Base-by-base conservation (phyloP, 1,140 invertebrate species). In the Meloidogyne chitwoodi region DNA sequence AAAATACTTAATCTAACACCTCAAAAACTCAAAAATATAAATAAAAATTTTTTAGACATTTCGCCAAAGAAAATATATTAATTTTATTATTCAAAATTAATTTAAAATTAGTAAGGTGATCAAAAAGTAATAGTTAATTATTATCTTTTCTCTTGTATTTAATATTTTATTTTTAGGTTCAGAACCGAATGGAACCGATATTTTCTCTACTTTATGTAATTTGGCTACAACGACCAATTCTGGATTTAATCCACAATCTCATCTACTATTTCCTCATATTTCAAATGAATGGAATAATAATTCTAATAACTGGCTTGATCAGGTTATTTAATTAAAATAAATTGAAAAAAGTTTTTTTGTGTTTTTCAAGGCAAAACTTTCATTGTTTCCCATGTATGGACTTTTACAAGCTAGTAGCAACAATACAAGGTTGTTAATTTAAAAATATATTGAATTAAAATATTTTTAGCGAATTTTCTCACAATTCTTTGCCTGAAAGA, bases 341-440 rank as follows among this genome's bases (percentile, higher is more conserved):
- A 14, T 16, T 24, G 22, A 29, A n/a, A 22, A 44, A 69, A 19
- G 19, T 14, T 48, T 6, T 41, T 72, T 22, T 22, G 41, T 72
- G 2, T 62, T 12, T 24, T 24, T n/a, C 16, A 29, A 75, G 74
- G 74, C 74, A 22, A 75, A 75, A 12, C 27, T 75, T 22, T 67
- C 74, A 8, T 69, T 68, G 14, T 63, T 75, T 64, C 74, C 74
- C 27, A 75, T 75, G 74, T 75, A 75, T 31, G 74, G 74, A 24
- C 48, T 75, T 27, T 74, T 75, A 34, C 74, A 75, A 29, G 48
- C 74, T 14, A 66, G 27, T 14, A 22, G 29, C 68, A 62, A 63
- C 29, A 56, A 56, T 56, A 22, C 48, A 56, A n/a, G 6, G 48
- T 56, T 8, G 12, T n/a, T 22, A 56, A 48, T 16, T 48, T 19